Evolutionary conservation across 2,888 invertebrate species (phyloP).

Genomic region (Erebia epiphron): DNA sequence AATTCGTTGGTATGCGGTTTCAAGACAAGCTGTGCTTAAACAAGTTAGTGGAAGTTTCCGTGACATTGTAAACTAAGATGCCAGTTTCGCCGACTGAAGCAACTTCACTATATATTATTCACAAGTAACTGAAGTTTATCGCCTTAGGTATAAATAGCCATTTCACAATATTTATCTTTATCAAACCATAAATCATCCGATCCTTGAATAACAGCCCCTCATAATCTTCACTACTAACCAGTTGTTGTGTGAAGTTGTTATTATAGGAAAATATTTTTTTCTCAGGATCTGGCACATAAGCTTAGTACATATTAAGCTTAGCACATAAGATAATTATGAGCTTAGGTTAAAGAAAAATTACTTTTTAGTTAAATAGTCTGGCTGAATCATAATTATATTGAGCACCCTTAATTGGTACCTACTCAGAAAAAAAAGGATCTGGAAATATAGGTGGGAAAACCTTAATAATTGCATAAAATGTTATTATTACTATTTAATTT

Average conservation of each 20-base stretch:
- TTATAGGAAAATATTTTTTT: not conserved
- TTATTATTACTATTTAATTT: too few species aligned
- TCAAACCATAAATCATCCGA: not conserved
- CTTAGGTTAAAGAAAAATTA: too few species aligned
- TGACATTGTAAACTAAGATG: constrained; percentile 25
- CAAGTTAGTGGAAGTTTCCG: constrained; percentile 25
- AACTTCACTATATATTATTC: constrained; percentile 15
- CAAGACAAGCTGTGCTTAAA: constrained; percentile 28
- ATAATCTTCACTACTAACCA: not conserved
- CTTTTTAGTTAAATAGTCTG: too few species aligned
- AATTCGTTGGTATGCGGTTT: constrained; percentile 26
- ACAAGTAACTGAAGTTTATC: not conserved
- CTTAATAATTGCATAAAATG: too few species aligned
- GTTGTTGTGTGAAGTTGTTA: not conserved
- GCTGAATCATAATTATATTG: too few species aligned
- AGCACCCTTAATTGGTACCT: too few species aligned
- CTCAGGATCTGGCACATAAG: not conserved
- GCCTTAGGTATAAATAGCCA: not conserved
- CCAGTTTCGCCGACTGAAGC: constrained; percentile 16
- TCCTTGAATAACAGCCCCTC: not conserved
- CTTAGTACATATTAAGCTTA: too few species aligned
- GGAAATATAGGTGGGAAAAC: too few species aligned
- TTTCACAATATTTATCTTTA: not conserved
- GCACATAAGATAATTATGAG: too few species aligned
- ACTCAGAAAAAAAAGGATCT: too few species aligned